Evolutionary conservation across 2,797 vertebrate genomes (phyloP).

Genomic region (Poecilia gillii): DNA sequence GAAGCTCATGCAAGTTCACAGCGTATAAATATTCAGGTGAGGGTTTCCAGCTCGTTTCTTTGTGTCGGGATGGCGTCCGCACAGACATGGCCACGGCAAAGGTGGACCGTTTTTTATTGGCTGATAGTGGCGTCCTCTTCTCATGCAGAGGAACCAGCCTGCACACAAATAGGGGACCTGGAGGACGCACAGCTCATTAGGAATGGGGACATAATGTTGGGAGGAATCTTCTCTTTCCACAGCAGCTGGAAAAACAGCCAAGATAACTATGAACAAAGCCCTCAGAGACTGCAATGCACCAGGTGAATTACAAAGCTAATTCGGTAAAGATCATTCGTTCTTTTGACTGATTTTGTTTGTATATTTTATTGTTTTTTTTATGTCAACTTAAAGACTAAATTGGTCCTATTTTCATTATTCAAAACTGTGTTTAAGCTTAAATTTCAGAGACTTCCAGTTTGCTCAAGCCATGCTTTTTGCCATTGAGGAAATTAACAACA

Average conservation of each 20-base stretch:
- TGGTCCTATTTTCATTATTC: background rate
- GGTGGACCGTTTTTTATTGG: slow-evolving; percentile 51
- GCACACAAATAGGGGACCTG: slow-evolving; percentile 56
- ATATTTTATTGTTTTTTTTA: background rate
- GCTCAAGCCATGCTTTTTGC: slow-evolving; percentile 77
- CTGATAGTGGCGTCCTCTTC: slow-evolving; percentile 55
- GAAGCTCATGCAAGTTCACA: background rate
- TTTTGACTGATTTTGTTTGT: background rate
- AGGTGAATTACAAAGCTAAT: slow-evolving; percentile 3
- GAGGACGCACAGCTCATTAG: slow-evolving; percentile 69
- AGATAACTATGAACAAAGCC: background rate
- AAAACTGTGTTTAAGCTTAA: background rate
- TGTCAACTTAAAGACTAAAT: background rate
- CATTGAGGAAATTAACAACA: slow-evolving; percentile 80
- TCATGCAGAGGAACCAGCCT: slow-evolving; percentile 53
- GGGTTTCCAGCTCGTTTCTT: background rate
- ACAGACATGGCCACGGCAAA: slow-evolving; percentile 48
- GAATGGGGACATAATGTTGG: slow-evolving; percentile 73
- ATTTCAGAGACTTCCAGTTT: slow-evolving; percentile 39
- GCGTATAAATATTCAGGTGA: slow-evolving; percentile 51
- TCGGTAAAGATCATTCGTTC: background rate
- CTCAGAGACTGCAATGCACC: slow-evolving; percentile 11
- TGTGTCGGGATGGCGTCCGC: slow-evolving; percentile 29
- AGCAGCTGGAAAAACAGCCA: slow-evolving; percentile 48
- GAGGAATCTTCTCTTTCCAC: slow-evolving; percentile 78